Base-by-base conservation (phyloP, 2,797 vertebrate genomes). In the Steatocranus sp. region DNA sequence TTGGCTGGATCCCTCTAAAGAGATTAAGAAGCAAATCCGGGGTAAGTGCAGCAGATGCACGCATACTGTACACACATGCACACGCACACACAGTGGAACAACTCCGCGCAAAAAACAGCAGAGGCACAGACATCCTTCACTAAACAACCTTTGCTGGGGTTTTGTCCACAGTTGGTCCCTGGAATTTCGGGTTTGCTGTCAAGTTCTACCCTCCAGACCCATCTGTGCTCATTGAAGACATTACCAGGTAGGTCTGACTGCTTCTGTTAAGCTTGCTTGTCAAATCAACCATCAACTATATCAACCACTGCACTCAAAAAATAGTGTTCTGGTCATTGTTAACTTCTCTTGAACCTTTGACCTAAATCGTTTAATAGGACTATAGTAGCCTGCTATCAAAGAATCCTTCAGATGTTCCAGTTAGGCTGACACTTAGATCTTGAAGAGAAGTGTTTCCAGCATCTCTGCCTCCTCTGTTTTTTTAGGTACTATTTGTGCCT, bases 141-240 rank as follows among this genome's bases (percentile, higher is more conserved):
- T 74, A 82, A 88, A 78, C 12, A 77, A 38, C 17, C 11, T 82
- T 36, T 78, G 8, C 18, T 86, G 83, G 23, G 87, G 78, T 32
- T 92, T 87, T 88, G 83, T 92, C 50, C 83, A 61, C 91, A 98
- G 98, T 98, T 5, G 97, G 97, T 73, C 94, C 96, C 74, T 99
- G 98, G 98, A 97, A 96, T 90, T 97, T 99, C 2, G 97, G 97
- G 75, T 99, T 98, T 95, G 97, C 98, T 5, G 98, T 99, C 83
- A 99, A 99, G 93, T 99, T 99, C 92, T 99, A 99, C 91, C 98
- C 98, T 34, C 98, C 98, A 32, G 98, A 99, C 84, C 98, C 98
- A 1, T 97, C 98, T 81, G 97, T 99, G 85, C 97, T 99, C 68
- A 99, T 97, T 14, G 98, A 99, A 94, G 98, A 99, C 93, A 99